Evolutionary conservation across 2,113 vertebrate genomes (phyloP).

Genomic region (Climacteris rufus): DNA sequence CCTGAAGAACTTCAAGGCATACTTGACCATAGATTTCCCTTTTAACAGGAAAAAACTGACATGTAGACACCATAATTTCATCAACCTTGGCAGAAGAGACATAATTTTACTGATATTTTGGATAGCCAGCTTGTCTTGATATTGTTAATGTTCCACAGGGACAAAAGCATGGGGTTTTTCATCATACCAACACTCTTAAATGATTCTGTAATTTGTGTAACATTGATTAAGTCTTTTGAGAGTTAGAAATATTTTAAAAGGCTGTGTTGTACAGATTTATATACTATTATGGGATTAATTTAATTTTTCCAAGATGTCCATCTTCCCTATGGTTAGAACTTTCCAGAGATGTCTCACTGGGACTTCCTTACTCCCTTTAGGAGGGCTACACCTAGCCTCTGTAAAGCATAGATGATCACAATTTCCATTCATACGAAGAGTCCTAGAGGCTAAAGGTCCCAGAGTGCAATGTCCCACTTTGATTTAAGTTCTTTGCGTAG

Average conservation of each 20-base stretch:
- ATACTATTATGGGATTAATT: slow-evolving; percentile 44
- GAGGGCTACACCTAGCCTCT: background rate
- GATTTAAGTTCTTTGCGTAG: background rate
- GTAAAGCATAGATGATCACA: background rate
- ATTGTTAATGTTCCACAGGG: slow-evolving; percentile 51
- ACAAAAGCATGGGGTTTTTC: slow-evolving; percentile 50
- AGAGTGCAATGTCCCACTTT: background rate
- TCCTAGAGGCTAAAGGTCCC: background rate
- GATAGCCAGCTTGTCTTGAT: slow-evolving; percentile 57
- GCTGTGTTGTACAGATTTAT: slow-evolving; percentile 58
- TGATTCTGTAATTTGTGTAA: slow-evolving; percentile 66
- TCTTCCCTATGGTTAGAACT: slow-evolving; percentile 50
- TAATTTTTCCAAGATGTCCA: slow-evolving; percentile 62
- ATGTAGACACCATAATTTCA: slow-evolving; percentile 3
- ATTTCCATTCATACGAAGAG: background rate
- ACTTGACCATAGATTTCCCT: slow-evolving; percentile 64
- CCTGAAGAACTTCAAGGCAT: slow-evolving; percentile 75
- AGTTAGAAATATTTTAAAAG: slow-evolving; percentile 54
- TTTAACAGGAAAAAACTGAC: slow-evolving; percentile 37
- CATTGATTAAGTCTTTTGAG: slow-evolving; percentile 55
- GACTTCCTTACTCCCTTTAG: background rate
- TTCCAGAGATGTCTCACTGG: background rate
- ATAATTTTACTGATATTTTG: slow-evolving; percentile 49
- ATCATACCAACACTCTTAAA: slow-evolving; percentile 59
- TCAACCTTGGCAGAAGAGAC: slow-evolving; percentile 24